Conservation (phyloP, 2,888 invertebrate genomes). For the Ochropacha duplaris region DNA sequence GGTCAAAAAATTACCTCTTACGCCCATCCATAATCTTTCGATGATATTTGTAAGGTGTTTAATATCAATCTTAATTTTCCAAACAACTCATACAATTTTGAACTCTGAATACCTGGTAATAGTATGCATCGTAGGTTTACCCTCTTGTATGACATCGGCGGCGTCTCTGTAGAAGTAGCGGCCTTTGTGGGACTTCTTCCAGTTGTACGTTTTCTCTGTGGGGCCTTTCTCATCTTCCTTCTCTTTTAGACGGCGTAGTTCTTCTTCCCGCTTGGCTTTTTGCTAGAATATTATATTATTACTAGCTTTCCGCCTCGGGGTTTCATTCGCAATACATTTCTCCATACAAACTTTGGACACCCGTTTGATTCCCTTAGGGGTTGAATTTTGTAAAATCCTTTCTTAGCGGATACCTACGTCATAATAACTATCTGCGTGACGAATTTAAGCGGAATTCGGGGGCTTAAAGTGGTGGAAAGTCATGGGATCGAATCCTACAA, state of each 20-base stretch:
- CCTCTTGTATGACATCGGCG: conserved; percentile 95
- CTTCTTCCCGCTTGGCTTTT: conserved; percentile 75
- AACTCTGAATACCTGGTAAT: conserved; percentile 59
- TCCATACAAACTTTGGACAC: too few relatives aligned
- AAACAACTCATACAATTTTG: background rate
- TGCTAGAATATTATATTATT: conserved; percentile 37
- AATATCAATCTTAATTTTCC: too few relatives aligned
- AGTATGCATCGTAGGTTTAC: conserved; percentile 84
- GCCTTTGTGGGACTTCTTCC: conserved; percentile 88
- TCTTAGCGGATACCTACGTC: too few relatives aligned
- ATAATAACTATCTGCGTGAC: too few relatives aligned
- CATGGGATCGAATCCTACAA: too few relatives aligned
- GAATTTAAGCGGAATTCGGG: too few relatives aligned
- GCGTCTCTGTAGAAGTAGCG: conserved; percentile 93
- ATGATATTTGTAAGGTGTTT: background rate
- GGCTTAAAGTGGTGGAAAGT: too few relatives aligned
- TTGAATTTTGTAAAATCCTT: too few relatives aligned
- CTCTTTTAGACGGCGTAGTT: conserved; percentile 68
- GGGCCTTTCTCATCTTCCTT: conserved; percentile 80
- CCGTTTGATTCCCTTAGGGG: too few relatives aligned
- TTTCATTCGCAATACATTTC: too few relatives aligned
- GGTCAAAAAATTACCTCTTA: too few relatives aligned
- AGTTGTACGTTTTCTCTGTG: conserved; percentile 85
- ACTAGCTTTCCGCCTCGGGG: too few relatives aligned
- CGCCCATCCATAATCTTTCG: background rate